Percentiles rank a stretch among this genome's conserved stretches.
Conservation (phyloP, 1,140 invertebrate genomes). For the Philopotamus ludificatus region DNA sequence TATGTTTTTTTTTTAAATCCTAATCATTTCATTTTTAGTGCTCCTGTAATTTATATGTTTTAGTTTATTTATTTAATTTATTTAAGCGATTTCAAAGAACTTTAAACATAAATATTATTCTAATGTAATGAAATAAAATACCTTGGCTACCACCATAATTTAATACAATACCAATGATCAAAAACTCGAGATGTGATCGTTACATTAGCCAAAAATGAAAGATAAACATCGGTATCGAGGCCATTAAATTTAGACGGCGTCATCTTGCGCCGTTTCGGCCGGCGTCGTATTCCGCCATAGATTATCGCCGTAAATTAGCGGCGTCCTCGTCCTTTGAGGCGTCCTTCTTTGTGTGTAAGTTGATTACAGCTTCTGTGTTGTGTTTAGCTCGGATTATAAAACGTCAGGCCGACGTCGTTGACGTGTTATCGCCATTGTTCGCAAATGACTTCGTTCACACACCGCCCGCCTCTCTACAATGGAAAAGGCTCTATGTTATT, state of each 20-base stretch:
- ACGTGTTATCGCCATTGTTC: not conserved
- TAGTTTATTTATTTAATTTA: too few species aligned
- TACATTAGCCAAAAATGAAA: slow-evolving; percentile 15
- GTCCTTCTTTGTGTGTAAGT: not conserved
- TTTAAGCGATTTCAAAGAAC: too few species aligned
- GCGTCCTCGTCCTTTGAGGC: not conserved
- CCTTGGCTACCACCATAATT: too few species aligned
- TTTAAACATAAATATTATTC: too few species aligned
- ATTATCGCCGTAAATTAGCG: not conserved
- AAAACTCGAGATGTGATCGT: too few species aligned
- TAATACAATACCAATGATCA: too few species aligned
- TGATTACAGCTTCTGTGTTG: not conserved
- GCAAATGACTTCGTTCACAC: not conserved
- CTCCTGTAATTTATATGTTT: too few species aligned
- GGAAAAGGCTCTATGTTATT: too few species aligned
- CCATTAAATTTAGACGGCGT: not conserved
- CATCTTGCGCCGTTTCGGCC: not conserved
- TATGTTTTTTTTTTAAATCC: too few species aligned
- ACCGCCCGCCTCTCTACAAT: too few species aligned
- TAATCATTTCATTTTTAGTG: too few species aligned
- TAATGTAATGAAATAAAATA: too few species aligned
- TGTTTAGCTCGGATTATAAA: not conserved
- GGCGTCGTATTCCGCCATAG: not conserved
- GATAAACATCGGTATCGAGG: slow-evolving; percentile 16
- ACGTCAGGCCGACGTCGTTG: not conserved